phyloP scores from a whole-genome alignment of 1,140 invertebrate genomes.

The Bombus vancouverensis region DNA sequence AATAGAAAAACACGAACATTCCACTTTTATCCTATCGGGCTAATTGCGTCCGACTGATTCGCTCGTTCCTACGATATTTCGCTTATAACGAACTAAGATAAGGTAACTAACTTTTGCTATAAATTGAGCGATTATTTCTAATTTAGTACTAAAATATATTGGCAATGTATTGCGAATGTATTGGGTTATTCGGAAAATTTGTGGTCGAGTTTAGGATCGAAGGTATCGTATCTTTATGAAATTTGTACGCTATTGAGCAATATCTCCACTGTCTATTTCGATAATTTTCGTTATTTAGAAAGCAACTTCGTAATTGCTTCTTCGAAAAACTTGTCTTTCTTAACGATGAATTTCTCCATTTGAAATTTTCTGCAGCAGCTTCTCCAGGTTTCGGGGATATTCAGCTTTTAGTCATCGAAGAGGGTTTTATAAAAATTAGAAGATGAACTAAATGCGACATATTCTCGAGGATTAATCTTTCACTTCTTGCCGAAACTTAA shows the following conservation, averaged over 20 bases:
- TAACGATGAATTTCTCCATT: background rate
- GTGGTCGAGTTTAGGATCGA: background rate
- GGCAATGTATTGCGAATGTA: too few relatives aligned
- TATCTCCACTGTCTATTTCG: background rate
- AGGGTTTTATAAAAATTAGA: too few relatives aligned
- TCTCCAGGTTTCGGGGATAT: too few relatives aligned
- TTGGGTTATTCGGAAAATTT: background rate
- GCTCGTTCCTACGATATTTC: background rate
- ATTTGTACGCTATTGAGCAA: too few relatives aligned
- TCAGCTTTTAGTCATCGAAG: too few relatives aligned
- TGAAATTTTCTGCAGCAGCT: background rate
- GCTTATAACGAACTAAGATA: background rate
- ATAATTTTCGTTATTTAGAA: background rate
- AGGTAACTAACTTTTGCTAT: background rate
- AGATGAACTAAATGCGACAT: too few relatives aligned
- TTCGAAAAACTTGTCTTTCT: background rate
- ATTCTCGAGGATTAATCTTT: too few relatives aligned
- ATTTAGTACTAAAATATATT: background rate
- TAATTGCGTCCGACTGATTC: constrained; percentile 17
- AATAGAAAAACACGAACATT: background rate
- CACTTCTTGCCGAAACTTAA: too few relatives aligned
- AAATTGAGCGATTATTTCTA: background rate
- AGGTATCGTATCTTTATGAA: too few relatives aligned
- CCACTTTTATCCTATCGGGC: background rate
- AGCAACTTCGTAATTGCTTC: background rate